A percentile compares a stretch with the other conserved stretches of the same genome.
phyloP scores from a whole-genome alignment of 1,140 invertebrate genomes.

The Gonatopus flavifemur region DNA sequence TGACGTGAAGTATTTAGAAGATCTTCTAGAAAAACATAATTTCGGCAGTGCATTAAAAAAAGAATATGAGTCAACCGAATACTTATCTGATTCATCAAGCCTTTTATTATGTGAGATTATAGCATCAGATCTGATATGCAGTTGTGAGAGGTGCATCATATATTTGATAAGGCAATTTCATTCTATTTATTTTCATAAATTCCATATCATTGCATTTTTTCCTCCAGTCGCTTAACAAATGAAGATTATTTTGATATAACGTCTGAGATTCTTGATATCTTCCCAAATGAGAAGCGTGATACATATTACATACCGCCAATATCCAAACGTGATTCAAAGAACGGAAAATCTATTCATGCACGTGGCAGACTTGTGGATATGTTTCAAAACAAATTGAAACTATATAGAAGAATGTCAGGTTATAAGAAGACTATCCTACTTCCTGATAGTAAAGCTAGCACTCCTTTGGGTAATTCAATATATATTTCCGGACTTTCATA shows the following conservation, averaged over 20 bases:
- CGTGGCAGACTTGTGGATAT: background rate
- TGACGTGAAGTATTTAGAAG: background rate
- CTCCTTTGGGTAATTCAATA: background rate
- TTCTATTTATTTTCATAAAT: background rate
- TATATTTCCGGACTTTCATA: too few species aligned
- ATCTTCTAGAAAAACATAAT: background rate
- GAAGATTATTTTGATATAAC: slow-evolving; percentile 6
- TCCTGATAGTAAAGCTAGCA: background rate
- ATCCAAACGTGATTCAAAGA: slow-evolving; percentile 2
- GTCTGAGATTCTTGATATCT: background rate
- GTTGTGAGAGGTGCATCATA: background rate
- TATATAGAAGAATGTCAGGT: background rate
- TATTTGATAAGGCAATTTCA: background rate
- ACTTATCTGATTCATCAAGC: background rate
- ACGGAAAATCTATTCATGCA: background rate
- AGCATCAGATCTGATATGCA: background rate
- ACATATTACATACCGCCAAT: slow-evolving; percentile 6
- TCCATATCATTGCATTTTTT: background rate
- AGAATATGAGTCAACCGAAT: background rate
- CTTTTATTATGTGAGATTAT: slow-evolving; percentile 6
- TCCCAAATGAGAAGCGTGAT: slow-evolving; percentile 10
- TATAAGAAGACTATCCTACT: background rate
- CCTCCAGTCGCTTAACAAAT: background rate
- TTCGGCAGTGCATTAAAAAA: background rate
- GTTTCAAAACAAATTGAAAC: slow-evolving; percentile 11